Evolutionary conservation across 2,113 vertebrate genomes (phyloP), one percentile per base, ranked within the genome.

Genomic region (Oncorhynchus nerka): DNA sequence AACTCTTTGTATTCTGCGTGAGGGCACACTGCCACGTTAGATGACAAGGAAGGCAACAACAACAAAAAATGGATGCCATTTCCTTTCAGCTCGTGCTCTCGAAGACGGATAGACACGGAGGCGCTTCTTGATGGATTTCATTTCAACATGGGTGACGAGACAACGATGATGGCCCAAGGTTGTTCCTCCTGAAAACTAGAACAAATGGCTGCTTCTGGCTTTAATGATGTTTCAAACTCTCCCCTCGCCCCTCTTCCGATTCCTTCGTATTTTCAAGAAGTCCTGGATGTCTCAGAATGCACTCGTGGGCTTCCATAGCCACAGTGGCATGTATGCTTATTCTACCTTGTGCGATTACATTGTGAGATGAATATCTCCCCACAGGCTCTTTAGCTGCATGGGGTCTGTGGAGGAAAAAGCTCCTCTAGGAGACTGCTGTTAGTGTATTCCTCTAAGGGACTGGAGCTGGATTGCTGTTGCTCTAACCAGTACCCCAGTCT

Each of bases 1-100:
- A 92, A 89, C 88, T 86, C 75, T 83, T 85, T 91, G 91, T 94
- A 92, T 93, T 92, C 89, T 91, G 90, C 78, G 82, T 85, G 88
- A 89, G 86, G 89, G 88, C 89, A 88, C 85, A 79, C 80, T 86
- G 88, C 90, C 89, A 92, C 85, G 88, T 88, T 89, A 84, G 87
- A 89, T 88, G 91, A 91, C 76, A 80, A 74, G 69, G 84, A 86
- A 84, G 85, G 84, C 65, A 20, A 86, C 5, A 34, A 6, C 79
- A 83, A 84, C 9, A 24, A 24, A n/a, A 80, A 80, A 75, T 77
- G 81, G 76, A 80, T 2, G 34, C 20, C 13, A 19, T 81, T 78
- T 85, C 86, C 77, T 77, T 9, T 9, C 66, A 48, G 32, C 73
- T 71, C 69, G 68, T 80, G 59, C 72, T 61, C 55, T 74, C 74